Evolutionary conservation across 2,888 invertebrate genomes (phyloP).

Genomic region (Tinea trinotella): DNA sequence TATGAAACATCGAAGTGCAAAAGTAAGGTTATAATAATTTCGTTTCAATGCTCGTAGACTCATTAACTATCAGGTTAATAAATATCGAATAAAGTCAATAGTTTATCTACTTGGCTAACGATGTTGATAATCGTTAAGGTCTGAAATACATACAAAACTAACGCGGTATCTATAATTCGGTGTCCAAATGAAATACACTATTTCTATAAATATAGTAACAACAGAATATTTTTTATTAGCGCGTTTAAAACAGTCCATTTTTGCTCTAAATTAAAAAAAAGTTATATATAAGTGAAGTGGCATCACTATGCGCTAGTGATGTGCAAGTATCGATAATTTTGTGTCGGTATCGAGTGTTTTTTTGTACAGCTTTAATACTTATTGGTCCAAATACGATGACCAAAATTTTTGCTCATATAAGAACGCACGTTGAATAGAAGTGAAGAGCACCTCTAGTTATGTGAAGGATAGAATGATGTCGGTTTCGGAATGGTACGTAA

Average conservation of each 20-base stretch:
- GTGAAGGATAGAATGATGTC: not conserved
- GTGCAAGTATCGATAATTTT: not conserved
- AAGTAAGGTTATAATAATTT: no score
- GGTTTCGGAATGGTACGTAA: not conserved
- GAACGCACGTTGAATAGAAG: conserved; percentile 11
- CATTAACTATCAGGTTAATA: no score
- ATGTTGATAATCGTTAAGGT: no score
- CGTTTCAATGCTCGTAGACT: no score
- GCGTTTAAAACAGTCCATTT: conserved; percentile 19
- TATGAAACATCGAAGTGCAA: no score
- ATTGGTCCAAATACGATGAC: conserved; percentile 51
- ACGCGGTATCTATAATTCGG: no score
- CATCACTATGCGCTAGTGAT: not conserved
- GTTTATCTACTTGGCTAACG: no score
- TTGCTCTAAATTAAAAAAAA: conserved; percentile 20
- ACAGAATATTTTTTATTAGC: not conserved
- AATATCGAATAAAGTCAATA: no score
- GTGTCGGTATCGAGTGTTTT: not conserved
- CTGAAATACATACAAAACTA: no score
- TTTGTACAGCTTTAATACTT: conserved; percentile 25
- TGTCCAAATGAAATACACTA: no score
- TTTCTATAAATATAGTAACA: not conserved
- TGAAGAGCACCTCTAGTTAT: conserved; percentile 3
- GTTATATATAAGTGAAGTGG: conserved; percentile 5
- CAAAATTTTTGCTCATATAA: conserved; percentile 22